Evolutionary conservation across 2,797 vertebrate genomes (phyloP), one percentile per base, ranked within the genome.

Genomic region (Microctenopoma lineatum): DNA sequence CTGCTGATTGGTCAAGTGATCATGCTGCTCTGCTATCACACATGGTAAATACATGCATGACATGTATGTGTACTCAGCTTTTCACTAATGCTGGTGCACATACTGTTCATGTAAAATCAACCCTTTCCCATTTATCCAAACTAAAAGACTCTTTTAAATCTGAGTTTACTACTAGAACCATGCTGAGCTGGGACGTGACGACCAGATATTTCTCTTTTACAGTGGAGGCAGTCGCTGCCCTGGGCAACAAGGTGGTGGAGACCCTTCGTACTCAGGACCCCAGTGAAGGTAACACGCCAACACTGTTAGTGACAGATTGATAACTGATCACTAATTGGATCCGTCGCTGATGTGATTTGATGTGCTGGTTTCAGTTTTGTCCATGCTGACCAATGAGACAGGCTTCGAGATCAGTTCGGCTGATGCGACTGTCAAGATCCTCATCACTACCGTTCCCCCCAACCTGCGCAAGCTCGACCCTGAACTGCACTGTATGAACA

Each of bases 391-490:
- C 84, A 99, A 98, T 0, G 96, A 98, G 81, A 99, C 98, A 0
- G 98, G 98, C 41, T 99, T 99, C 10, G 97, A 99, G 90, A 97
- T 98, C 85, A 98, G 97, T 81, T 99, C 97, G 0, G 96, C 97
- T 0, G 97, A 98, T 0, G 96, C 98, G 0, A 99, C 97, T 0
- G 97, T 99, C 56, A 99, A 98, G 90, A 97, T 99, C 81, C 96
- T 98, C 4, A 99, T 99, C 88, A 99, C 98, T 65, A 99, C 98
- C 0, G 96, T 99, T 47, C 98, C 97, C 0, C 98, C 97, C 38
- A 99, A 99, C 72, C 96, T 99, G 26, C 96, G 97, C 81, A 98
- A 99, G 69, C 92, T 99, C 85, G 97, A 98, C 81, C 96, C 97
- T 0, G 97, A 99, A 68, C 92, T 99, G 18, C 97, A 98, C 65